Evolutionary conservation across 2,888 invertebrate species (phyloP), one percentile per base, ranked within the genome.

Genomic region (Campaea margaritaria): DNA sequence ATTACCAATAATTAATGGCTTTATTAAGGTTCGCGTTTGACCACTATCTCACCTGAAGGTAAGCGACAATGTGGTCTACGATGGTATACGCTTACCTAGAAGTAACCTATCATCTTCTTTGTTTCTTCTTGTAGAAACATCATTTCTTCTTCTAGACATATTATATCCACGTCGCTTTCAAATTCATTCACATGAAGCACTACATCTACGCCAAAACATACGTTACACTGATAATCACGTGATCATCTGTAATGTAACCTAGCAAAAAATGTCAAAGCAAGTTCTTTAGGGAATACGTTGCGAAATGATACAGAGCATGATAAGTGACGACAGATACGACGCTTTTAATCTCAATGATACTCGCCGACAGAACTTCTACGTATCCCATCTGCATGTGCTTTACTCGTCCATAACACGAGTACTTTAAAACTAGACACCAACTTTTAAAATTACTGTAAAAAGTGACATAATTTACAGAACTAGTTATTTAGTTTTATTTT

Each of bases 291-390:
- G 43, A 54, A 58, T 65, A 67, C 56, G 57, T 64, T 60, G 55
- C 65, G 50, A 50, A 67, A 60, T 59, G 50, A 65, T 65, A 62
- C 67, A 66, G 67, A 70, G 49, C 63, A 59, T 42, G 69, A 15
- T 48, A 68, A 67, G 72, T 66, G 78, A 70, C 73, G 77, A 82
- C 76, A 76, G 75, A 78, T 80, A 52, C 14, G 42, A 14, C 28
- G 50, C 59, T 62, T 65, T 62, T 53, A 62, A 50, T 62, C 50
- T 58, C 58, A 64, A 64, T 38, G 54, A 47, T 36, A 53, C 58
- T 62, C 42, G 36, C 27, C 48, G 15, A 41, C 43, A 38, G 41
- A 56, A 39, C 47, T 44, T 10, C n/a, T 47, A 15, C 54, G 43
- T 49, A 51, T 54, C 39, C 44, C 55, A 60, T 65, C 44, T 57